Evolutionary conservation across 2,797 vertebrate species (phyloP).

Genomic region (Sebastes cheni): DNA sequence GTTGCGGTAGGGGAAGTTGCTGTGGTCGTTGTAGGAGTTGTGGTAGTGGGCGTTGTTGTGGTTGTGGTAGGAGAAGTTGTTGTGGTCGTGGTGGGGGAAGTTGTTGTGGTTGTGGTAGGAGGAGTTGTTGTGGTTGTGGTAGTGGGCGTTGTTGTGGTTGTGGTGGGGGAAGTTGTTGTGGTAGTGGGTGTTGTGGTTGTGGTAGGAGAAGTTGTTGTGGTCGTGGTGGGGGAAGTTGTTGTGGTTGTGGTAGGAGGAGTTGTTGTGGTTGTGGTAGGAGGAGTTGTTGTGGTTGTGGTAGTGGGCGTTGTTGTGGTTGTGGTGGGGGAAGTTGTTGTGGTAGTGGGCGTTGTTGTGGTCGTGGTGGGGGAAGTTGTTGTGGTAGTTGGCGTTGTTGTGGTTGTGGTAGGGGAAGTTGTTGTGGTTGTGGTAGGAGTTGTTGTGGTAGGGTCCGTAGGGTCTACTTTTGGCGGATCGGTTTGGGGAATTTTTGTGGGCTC

Average conservation of each 20-base stretch:
- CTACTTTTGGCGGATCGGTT: too few species aligned
- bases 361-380: not conserved
- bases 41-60: not conserved
- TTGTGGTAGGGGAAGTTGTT: not conserved
- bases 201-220: too few species aligned
- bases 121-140: not conserved
- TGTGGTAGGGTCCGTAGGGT: not conserved
- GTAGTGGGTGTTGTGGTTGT: too few species aligned
- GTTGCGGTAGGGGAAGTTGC: too few species aligned
- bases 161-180: not conserved
- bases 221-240: too few species aligned
- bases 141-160: not conserved
- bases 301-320: not conserved
- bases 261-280: not conserved
- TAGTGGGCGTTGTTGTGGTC: rapidly evolving
- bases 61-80: not conserved
- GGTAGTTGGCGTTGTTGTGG: not conserved
- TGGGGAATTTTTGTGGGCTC: too few species aligned
- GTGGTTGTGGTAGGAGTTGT: not conserved
- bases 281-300: not conserved
- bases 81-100: rapidly evolving
- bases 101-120: not conserved
- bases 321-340: not conserved
- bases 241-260: not conserved
- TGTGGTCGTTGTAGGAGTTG: not conserved